Evolutionary conservation across 2,888 invertebrate genomes (phyloP), one percentile per base, ranked within the genome.

Genomic region (Homarus gammarus): DNA sequence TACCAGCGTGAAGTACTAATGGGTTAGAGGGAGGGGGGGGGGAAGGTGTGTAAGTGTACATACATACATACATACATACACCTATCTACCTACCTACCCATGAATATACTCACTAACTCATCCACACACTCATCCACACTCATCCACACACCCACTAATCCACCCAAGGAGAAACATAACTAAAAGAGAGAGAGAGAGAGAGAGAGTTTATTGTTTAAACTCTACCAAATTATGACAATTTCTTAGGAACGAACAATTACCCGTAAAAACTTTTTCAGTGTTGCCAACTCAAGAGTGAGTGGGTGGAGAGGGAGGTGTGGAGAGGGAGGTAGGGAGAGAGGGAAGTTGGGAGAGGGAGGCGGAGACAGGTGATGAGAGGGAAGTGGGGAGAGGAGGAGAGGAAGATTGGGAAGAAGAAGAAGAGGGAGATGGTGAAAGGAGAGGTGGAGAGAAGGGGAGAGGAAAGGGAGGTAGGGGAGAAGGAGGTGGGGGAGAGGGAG

Each of bases 371-470:
- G 70, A 31, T 27, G 31, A 18, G 31, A 70, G 22, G 31, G 31
- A 70, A 70, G 31, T 27, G 27, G 31, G 15, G 18, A 27, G 22
- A 0, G 31, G 44, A 27, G 27, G 1, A 1, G 31, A 18, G 36
- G 15, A 33, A 33, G 18, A 79, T 31, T 33, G 56, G 51, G 56
- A 56, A 31, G 36, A 33, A 56, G 31, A 36, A 51, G 56, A 79
- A 31, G 36, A 31, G 31, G 56, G 36, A 27, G 18, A 56, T 51
- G 31, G 10, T 15, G 31, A 31, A 27, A 51, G 36, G 56, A 51
- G 56, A 79, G 31, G 61, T 38, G 33, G 61, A 81, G 61, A 61
- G 31, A 56, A 33, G n/a, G 68, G 36, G 81, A 61, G 36, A 81
- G 38, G n/a, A 51, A 31, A 51, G 51, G 31, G 36, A 79, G 79